phyloP scores from a whole-genome alignment of 2,797 vertebrate genomes.

The Limnodromus scolopaceus region DNA sequence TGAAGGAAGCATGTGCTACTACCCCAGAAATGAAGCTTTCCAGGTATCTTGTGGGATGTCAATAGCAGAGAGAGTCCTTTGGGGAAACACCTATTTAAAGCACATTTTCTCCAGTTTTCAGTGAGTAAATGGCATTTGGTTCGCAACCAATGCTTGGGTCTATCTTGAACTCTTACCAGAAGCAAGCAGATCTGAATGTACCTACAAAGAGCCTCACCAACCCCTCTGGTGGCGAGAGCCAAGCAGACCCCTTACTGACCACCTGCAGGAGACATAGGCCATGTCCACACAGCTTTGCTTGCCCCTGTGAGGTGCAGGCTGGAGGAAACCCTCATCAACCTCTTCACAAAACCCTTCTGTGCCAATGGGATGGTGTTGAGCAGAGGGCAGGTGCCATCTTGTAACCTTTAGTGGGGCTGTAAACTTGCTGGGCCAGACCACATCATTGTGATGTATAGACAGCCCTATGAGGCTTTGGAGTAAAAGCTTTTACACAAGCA shows the following conservation, averaged over 20 bases:
- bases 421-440: not conserved
- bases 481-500: not conserved
- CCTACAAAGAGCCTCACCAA: not conserved
- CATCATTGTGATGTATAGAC: accelerated
- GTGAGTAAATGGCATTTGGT: not conserved
- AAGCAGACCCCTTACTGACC: not conserved
- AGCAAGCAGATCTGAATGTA: not conserved
- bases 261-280: not conserved
- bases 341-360: not conserved
- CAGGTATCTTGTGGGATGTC: not conserved
- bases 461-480: not conserved
- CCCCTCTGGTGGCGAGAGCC: not conserved
- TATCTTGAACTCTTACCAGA: not conserved
- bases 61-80: not conserved
- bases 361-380: not conserved
- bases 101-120: not conserved
- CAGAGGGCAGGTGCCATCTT: not conserved
- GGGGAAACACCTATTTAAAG: not conserved
- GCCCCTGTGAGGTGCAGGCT: not conserved
- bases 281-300: not conserved
- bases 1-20: not conserved
- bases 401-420: not conserved
- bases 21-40: not conserved
- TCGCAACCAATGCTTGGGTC: not conserved
- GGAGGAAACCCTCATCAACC: not conserved